Evolutionary conservation across 2,888 invertebrate species (phyloP).

Genomic region (Apotomis betuletana): DNA sequence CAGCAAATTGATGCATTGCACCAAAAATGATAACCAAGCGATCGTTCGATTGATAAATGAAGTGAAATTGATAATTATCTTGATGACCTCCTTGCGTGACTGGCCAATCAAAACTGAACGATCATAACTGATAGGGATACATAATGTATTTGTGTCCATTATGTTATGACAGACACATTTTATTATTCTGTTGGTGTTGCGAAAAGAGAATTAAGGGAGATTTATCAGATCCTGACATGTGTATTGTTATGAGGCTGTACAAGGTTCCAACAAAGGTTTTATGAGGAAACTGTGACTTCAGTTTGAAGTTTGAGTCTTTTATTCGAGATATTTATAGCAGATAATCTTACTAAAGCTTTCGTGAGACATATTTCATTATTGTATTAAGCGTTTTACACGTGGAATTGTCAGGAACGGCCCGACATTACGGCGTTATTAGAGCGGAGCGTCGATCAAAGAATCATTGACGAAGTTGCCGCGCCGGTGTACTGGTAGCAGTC

Average conservation of each 20-base stretch:
- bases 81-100: constrained; percentile 33
- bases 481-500: too few relatives aligned
- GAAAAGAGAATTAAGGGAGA: not conserved
- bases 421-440: too few relatives aligned
- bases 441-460: too few relatives aligned
- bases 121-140: constrained; percentile 20
- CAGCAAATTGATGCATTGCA: constrained; percentile 15
- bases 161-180: constrained; percentile 16
- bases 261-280: not conserved
- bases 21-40: not conserved
- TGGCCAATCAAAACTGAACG: constrained; percentile 25
- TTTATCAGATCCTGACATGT: not conserved
- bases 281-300: too few relatives aligned
- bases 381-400: too few relatives aligned
- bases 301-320: too few relatives aligned
- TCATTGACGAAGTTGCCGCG: too few relatives aligned
- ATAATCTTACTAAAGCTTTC: too few relatives aligned
- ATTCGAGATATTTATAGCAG: too few relatives aligned
- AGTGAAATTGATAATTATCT: constrained; percentile 39
- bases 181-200: constrained; percentile 5
- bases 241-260: not conserved
- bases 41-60: constrained; percentile 23
- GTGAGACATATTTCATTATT: too few relatives aligned
- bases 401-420: too few relatives aligned
- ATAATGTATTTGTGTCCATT: constrained; percentile 28